Percentiles rank a stretch among this genome's conserved stretches.
These are phyloP conservation scores for Lerema accius DNA, from an alignment of 1,140 invertebrate species.

Conservation along the genomic window DNA sequence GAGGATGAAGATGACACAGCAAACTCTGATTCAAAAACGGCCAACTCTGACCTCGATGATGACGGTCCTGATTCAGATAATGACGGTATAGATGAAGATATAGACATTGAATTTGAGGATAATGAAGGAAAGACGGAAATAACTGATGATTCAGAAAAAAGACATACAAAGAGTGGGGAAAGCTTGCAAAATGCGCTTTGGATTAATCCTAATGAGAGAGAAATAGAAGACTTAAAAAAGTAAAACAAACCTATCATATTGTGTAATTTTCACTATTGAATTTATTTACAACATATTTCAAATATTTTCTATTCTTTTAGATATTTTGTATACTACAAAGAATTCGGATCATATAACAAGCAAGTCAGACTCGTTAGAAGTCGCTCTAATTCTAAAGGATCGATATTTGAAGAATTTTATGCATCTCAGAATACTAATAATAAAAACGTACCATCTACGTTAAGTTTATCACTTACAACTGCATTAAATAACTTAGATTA, in stretches of 20 bases:
- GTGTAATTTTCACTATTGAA: no score
- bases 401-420: slow-evolving; percentile 70
- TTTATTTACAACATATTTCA: slow-evolving; percentile 23
- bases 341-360: slow-evolving; percentile 80
- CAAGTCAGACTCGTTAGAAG: slow-evolving; percentile 78
- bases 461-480: slow-evolving; percentile 58
- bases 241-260: slow-evolving; percentile 36
- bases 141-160: slow-evolving; percentile 53
- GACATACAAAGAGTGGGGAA: slow-evolving; percentile 59
- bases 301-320: slow-evolving; percentile 58
- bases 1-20: slow-evolving; percentile 73
- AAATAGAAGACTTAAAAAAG: slow-evolving; percentile 82
- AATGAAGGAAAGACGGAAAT: slow-evolving; percentile 55
- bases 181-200: slow-evolving; percentile 67
- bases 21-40: slow-evolving; percentile 70
- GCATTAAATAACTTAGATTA: slow-evolving; percentile 56
- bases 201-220: slow-evolving; percentile 77
- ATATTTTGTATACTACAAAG: slow-evolving; percentile 83
- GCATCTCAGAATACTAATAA: slow-evolving; percentile 44
- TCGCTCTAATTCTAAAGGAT: slow-evolving; percentile 73
- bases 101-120: slow-evolving; percentile 64
- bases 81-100: slow-evolving; percentile 63
- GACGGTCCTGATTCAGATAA: slow-evolving; percentile 66
- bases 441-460: slow-evolving; percentile 46
- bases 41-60: slow-evolving; percentile 73